Base-by-base conservation (phyloP, 1,140 invertebrate genomes). In the Phymorhynchus buccinoides region DNA sequence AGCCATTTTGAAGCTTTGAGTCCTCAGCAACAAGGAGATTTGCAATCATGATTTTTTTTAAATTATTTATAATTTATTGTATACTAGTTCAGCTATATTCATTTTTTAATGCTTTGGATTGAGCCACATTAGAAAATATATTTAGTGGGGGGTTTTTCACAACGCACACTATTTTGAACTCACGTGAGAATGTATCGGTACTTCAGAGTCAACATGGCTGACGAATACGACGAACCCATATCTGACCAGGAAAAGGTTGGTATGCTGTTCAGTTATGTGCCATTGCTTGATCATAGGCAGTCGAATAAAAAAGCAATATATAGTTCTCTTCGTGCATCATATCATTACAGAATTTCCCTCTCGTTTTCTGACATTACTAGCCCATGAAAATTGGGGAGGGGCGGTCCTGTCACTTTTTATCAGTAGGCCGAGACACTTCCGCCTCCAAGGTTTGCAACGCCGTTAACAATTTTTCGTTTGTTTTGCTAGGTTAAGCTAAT, bases 191-290 rank as follows among this genome's bases (percentile, higher is more conserved):
- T 22, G 35, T 81, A 35, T 62, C 48, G 66, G 42, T 80, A 52
- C 52, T 80, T 80, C 32, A 42, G 22, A 85, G 83, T 75, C 88
- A 91, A 91, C 85, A 92, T 92, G 91, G 90, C 92, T 41, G 92
- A 93, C 81, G 88, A 88, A 75, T 85, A 84, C 62, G 88, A 92
- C 35, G 93, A 93, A 80, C 91, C 90, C 37, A 91, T 93, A 78
- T 91, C 91, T n/a, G 92, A 93, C 48, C 88, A 89, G 84, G 92
- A 93, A 87, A 92, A 92, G 90, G 93, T 93, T 89, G 39, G 56
- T 80, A 14, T 22, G 73, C 73, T 41, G 18, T 75, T 41, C 42
- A 22, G 16, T 41, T 35, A 9, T 27, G 16, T 1, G 3, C 3
- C 14, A 18, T 22, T 41, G 32, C 3, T 2, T 41, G 35, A 75